Base-by-base conservation (phyloP, 2,113 vertebrate species). In the Suncus etruscus region DNA sequence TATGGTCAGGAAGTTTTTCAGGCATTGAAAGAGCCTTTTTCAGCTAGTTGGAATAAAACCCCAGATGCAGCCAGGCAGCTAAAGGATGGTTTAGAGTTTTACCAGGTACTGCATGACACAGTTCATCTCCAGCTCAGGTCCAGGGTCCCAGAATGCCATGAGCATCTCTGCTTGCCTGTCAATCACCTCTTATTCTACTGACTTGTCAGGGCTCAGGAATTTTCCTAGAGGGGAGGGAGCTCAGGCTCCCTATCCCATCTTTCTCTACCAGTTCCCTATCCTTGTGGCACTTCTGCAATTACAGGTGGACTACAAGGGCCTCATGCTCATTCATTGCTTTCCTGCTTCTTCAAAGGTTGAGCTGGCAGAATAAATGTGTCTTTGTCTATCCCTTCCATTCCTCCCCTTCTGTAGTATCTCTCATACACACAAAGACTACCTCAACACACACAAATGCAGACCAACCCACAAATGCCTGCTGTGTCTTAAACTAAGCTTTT, bases 301-400 rank as follows among this genome's bases (percentile, higher is more conserved):
- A 63, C 54, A 83, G 72, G 10, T 29, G 74, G 74, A 2, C 54
- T 25, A 15, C 8, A 18, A 31, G 45, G 24, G 80, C 48, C 32
- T 79, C 65, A 1, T 83, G 72, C 25, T 78, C 77, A 65, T 74
- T 50, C 65, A 10, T 15, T 11, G n/a, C 45, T 72, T 90, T 78
- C 27, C 82, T 72, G 20, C 27, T 50, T 90, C 90, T 93, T 69
- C 45, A 77, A 90, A 90, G 91, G 51, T 73, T 91, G n/a, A n/a
- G n/a, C 75, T 83, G 68, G 68, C 72, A 90, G 82, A 95, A 83
- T 10, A 4, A 18, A 58, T 51, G 31, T 83, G 25, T 72, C 72
- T 93, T 61, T 95, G 91, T 88, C 92, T 77, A 81, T 83, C 85
- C 87, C 74, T 18, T 93, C 83, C 91, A 58, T 91, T 58, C 87